phyloP scores from a whole-genome alignment of 1,140 invertebrate species.

The Maconellicoccus hirsutus region DNA sequence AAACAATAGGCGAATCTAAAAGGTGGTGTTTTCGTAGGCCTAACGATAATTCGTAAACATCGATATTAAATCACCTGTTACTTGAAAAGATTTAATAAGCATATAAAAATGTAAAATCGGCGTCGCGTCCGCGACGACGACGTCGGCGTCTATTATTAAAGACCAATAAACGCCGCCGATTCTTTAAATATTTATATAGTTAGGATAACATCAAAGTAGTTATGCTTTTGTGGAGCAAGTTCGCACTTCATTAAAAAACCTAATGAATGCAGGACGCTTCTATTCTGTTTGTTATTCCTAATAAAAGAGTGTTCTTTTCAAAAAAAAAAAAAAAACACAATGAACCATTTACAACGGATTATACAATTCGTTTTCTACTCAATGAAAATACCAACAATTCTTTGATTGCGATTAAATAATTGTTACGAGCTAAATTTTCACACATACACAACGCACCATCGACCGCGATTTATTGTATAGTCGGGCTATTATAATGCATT shows the following conservation, averaged over 20 bases:
- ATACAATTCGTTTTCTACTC: neutral
- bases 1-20: too few species aligned
- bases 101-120: too few species aligned
- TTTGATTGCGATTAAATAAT: slow-evolving; percentile 9
- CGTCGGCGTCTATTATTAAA: neutral
- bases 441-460: neutral
- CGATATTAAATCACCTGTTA: neutral
- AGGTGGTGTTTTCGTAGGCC: too few species aligned
- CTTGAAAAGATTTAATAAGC: neutral
- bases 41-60: too few species aligned
- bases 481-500: too few species aligned
- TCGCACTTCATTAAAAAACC: slow-evolving; percentile 2
- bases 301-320: neutral
- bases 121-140: neutral
- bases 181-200: neutral
- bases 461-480: neutral
- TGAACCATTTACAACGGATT: slow-evolving; percentile 3
- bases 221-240: neutral
- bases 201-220: neutral
- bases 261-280: slow-evolving; percentile 7
- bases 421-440: neutral
- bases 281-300: slow-evolving; percentile 7
- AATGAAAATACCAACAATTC: neutral
- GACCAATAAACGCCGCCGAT: neutral
- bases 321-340: neutral